phyloP scores from a whole-genome alignment of 2,888 invertebrate species.

The Melanostoma mellinum region DNA sequence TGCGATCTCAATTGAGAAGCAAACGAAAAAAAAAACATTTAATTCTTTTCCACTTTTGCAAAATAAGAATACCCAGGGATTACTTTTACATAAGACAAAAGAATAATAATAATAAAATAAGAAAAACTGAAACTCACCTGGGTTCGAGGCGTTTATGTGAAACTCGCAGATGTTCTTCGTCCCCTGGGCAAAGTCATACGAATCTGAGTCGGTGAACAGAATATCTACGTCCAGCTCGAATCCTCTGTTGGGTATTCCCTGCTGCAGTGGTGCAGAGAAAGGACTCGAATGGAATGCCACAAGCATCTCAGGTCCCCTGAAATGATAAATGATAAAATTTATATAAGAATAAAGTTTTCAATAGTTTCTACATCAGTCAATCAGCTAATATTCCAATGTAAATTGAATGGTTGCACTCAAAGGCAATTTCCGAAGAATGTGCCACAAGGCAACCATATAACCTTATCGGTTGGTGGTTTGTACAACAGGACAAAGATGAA shows the following conservation, averaged over 20 bases:
- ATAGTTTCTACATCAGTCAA: conserved; percentile 37
- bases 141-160: conserved; percentile 88
- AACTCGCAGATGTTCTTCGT: conserved; percentile 86
- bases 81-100: conserved; percentile 58
- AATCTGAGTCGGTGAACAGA: conserved; percentile 93
- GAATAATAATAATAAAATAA: conserved; percentile 38
- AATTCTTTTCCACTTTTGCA: too few species aligned
- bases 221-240: conserved; percentile 94
- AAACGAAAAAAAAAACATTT: too few species aligned
- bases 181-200: conserved; percentile 89
- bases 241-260: conserved; percentile 87
- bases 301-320: conserved; percentile 91
- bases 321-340: conserved; percentile 43
- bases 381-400: conserved; percentile 45
- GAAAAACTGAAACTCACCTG: conserved; percentile 77
- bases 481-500: neutral
- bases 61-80: neutral
- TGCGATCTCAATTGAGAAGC: too few species aligned
- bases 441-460: conserved; percentile 10
- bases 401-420: conserved; percentile 48
- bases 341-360: conserved; percentile 35
- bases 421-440: conserved; percentile 52
- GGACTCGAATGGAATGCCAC: conserved; percentile 94
- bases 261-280: conserved; percentile 90
- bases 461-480: neutral